Base-by-base conservation (phyloP, 2,888 invertebrate species). In the Xylota segnis region DNA sequence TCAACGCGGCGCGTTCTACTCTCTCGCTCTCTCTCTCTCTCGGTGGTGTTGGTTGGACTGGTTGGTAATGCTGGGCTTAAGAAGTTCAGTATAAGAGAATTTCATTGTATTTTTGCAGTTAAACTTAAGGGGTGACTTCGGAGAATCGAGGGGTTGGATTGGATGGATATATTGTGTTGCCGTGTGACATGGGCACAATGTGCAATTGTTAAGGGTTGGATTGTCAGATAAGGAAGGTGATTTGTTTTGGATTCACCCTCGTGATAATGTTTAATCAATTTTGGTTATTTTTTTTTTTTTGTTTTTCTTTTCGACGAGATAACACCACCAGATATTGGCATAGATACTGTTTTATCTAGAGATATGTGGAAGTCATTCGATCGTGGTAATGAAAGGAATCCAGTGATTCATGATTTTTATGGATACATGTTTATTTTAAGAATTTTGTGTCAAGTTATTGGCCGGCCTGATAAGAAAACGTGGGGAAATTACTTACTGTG, bases 51-150 rank as follows among this genome's bases (percentile, higher is more conserved):
- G n/a, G n/a, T n/a, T 47, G 50, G 16, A 61, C 16, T 45, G 16
- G 54, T 18, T 45, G 72, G 52, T 32, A 61, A 23, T 61, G 34
- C 40, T 71, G 71, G 59, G 52, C 16, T 70, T 45, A 59, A 75
- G 81, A 84, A 75, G 34, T 66, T 23, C n/a, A 52, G 84, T 84
- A 81, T 84, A 84, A 84, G 84, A 70, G 78, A 63, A 5, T 29
- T 68, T 63, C 1, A 56, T 75, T 63, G 45, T 74, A 43, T 37
- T 59, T 34, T 63, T 52, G 56, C 68, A 74, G 71, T 27, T 50
- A n/a, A 23, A 34, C 18, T n/a, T 58, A 34, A 71, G 81, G 65
- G 79, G 70, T 65, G 74, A 16, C 52, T 59, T 34, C 18, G 40
- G 14, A 50, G 32, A 54, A 40, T 14, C 23, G 47, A 12, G 45